Conservation (phyloP, 2,797 vertebrate genomes). For the Chiloscyllium punctatum region DNA sequence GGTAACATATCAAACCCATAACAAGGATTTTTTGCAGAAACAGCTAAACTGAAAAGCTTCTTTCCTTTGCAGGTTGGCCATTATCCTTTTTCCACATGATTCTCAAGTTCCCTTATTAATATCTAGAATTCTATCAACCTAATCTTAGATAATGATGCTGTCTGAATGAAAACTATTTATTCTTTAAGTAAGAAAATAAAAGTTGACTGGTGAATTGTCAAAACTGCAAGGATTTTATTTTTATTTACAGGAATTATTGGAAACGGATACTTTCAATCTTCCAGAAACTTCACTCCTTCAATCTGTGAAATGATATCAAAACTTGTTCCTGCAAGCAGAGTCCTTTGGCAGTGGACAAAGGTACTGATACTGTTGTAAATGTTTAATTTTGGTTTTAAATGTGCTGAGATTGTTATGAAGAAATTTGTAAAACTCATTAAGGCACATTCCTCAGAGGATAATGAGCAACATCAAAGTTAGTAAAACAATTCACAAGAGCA, state of each 20-base stretch:
- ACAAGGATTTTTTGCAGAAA: too few species aligned
- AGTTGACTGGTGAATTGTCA: background rate
- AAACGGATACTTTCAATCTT: slow-evolving; percentile 60
- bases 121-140: too few species aligned
- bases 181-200: background rate
- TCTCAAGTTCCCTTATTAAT: too few species aligned
- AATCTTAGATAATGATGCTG: too few species aligned
- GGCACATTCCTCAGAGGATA: background rate
- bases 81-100: too few species aligned
- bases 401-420: background rate
- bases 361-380: slow-evolving; percentile 44
- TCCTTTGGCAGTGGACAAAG: slow-evolving; percentile 67
- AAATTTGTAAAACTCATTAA: background rate
- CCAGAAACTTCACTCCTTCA: slow-evolving; percentile 55
- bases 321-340: slow-evolving; percentile 55
- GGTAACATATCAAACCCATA: too few species aligned
- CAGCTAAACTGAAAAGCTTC: too few species aligned
- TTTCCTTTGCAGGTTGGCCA: too few species aligned
- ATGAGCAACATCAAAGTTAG: background rate
- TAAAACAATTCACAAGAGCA: background rate
- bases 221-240: background rate
- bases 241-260: slow-evolving; percentile 60
- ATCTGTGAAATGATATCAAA: slow-evolving; percentile 52
- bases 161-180: too few species aligned
- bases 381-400: background rate